Evolutionary conservation across 1,140 invertebrate species (phyloP).

Genomic region (Drosophila persimilis): DNA sequence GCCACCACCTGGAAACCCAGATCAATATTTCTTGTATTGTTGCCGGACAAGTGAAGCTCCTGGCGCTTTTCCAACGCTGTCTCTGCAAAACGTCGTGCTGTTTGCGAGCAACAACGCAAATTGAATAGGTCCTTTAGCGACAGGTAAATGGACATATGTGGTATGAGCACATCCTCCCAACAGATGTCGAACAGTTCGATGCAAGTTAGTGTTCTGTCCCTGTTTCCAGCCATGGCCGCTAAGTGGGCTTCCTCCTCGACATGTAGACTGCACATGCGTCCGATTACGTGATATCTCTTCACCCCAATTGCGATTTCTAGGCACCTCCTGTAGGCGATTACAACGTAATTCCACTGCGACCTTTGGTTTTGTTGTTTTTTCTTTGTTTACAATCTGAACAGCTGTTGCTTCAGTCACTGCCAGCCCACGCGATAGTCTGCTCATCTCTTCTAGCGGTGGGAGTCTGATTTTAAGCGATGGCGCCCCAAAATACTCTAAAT

Average conservation of each 20-base stretch:
- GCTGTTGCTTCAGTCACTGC: background rate
- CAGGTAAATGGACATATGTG: conserved; percentile 83
- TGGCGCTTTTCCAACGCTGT: conserved; percentile 49
- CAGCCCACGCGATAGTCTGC: too few species aligned
- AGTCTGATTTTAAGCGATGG: too few species aligned
- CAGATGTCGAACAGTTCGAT: conserved; percentile 84
- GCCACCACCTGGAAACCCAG: conserved; percentile 83
- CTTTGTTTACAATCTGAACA: conserved; percentile 22
- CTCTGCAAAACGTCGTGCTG: conserved; percentile 60
- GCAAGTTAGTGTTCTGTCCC: background rate
- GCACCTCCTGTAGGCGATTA: background rate
- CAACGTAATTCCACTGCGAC: conserved; percentile 15
- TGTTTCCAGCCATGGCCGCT: conserved; percentile 42
- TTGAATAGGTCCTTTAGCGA: conserved; percentile 84
- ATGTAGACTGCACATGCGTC: conserved; percentile 62
- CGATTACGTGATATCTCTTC: conserved; percentile 40
- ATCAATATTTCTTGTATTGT: conserved; percentile 62
- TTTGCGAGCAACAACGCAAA: conserved; percentile 84
- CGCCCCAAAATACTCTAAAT: too few species aligned
- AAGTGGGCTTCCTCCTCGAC: conserved; percentile 69
- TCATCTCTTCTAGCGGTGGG: too few species aligned
- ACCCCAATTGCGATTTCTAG: conserved; percentile 2
- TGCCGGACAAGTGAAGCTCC: conserved; percentile 68
- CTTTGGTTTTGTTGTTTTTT: conserved; percentile 2
- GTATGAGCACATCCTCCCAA: conserved; percentile 85